Evolutionary conservation across 2,888 invertebrate genomes (phyloP).

Genomic region (Tenthredo livida): DNA sequence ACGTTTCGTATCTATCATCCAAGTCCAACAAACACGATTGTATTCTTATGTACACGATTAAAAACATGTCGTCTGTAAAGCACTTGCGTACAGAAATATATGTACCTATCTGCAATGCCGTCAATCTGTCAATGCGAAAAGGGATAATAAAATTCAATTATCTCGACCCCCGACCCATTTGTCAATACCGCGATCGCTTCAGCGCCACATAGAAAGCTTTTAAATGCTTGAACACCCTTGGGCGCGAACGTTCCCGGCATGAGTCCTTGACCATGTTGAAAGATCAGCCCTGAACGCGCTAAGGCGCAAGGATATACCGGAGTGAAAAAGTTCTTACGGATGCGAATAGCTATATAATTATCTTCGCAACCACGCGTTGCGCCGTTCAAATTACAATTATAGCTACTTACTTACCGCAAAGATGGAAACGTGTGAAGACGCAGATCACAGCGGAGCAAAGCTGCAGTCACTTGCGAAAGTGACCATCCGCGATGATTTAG

Average conservation of each 20-base stretch:
- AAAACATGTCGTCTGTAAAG: conserved; percentile 9
- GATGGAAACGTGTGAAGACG: not conserved
- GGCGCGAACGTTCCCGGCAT: conserved; percentile 13
- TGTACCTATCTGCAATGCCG: not conserved
- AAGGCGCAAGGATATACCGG: conserved; percentile 1
- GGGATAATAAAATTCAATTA: conserved; percentile 29
- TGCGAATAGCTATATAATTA: not conserved
- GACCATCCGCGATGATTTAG: not conserved
- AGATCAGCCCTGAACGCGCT: conserved; percentile 29
- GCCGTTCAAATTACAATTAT: not conserved
- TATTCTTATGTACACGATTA: conserved; percentile 16
- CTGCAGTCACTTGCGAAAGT: not conserved
- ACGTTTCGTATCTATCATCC: conserved; percentile 46
- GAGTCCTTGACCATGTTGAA: conserved; percentile 34
- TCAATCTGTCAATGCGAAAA: not conserved
- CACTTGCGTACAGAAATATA: not conserved
- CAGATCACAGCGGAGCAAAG: not conserved
- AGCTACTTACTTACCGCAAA: conserved; percentile 14
- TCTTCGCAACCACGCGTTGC: not conserved
- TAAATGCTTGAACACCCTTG: conserved; percentile 37
- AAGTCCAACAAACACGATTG: conserved; percentile 47
- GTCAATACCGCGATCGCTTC: conserved; percentile 22
- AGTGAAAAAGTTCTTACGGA: not conserved
- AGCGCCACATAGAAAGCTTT: not conserved
- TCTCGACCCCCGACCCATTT: conserved; percentile 45